Conservation (phyloP, 2,888 invertebrate species). For the Buathra laborator region DNA sequence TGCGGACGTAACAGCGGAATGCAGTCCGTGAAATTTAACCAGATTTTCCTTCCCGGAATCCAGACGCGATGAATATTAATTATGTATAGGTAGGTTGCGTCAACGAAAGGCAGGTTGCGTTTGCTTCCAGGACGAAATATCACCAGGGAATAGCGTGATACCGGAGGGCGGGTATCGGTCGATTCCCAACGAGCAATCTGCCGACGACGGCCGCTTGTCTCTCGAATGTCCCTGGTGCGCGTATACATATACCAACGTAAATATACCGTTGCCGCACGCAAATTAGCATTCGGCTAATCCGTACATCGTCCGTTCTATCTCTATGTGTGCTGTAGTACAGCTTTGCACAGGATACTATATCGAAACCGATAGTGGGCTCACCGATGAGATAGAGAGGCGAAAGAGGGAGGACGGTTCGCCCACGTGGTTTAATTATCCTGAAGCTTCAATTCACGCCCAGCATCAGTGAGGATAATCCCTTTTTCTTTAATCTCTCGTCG, state of each 20-base stretch:
- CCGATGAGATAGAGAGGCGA: not conserved
- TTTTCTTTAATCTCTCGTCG: constrained; percentile 30
- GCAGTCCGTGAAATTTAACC: not conserved
- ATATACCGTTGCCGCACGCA: constrained; percentile 28
- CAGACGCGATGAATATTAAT: not conserved
- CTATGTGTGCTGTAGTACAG: constrained; percentile 7
- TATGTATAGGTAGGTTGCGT: not conserved
- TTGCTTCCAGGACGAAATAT: constrained; percentile 19
- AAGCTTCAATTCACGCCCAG: not conserved
- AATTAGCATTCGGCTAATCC: constrained; percentile 41
- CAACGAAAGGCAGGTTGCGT: constrained; percentile 14
- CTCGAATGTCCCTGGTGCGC: constrained; percentile 37
- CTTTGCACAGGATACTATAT: constrained; percentile 15
- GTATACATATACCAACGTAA: constrained; percentile 21
- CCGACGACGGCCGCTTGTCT: constrained; percentile 38
- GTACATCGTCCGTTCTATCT: constrained; percentile 5
- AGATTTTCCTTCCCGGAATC: not conserved
- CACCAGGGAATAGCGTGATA: constrained; percentile 43
- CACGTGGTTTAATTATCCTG: constrained; percentile 4
- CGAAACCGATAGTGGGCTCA: constrained; percentile 24
- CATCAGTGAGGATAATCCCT: constrained; percentile 5
- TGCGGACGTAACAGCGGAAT: too few species aligned
- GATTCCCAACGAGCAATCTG: constrained; percentile 34
- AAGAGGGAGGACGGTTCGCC: not conserved
- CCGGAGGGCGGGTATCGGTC: constrained; percentile 37